A percentile compares a stretch with the other conserved stretches of the same genome.
Evolutionary conservation across 1,140 invertebrate genomes (phyloP).

Genomic region (Ostrea edulis): DNA sequence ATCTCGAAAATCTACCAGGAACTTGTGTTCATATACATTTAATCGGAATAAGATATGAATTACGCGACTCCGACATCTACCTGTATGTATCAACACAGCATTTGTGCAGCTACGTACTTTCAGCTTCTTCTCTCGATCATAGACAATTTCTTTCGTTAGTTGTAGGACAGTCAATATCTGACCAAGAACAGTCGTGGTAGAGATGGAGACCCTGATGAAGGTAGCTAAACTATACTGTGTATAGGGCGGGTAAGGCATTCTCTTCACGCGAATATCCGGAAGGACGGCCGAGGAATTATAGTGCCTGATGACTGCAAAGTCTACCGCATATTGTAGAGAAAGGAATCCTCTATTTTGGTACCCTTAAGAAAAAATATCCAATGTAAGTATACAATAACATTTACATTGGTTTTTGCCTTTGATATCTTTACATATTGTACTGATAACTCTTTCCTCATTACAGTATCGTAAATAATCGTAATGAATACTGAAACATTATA

Average conservation of each 20-base stretch:
- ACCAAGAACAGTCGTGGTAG: slow-evolving; percentile 83
- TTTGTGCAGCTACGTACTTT: slow-evolving; percentile 68
- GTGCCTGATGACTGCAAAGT: slow-evolving; percentile 80
- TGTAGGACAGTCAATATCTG: slow-evolving; percentile 81
- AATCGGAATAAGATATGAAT: too few species aligned
- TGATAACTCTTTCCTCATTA: too few species aligned
- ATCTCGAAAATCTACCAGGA: too few species aligned
- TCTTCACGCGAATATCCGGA: slow-evolving; percentile 42
- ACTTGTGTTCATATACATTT: too few species aligned
- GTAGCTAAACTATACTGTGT: slow-evolving; percentile 59
- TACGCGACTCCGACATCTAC: too few species aligned
- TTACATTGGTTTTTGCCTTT: too few species aligned
- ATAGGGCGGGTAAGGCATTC: slow-evolving; percentile 64
- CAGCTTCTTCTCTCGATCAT: slow-evolving; percentile 75
- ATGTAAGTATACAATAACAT: not conserved
- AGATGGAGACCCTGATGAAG: slow-evolving; percentile 76
- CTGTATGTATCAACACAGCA: not conserved
- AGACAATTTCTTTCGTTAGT: slow-evolving; percentile 71
- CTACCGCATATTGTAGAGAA: slow-evolving; percentile 84
- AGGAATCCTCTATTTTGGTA: slow-evolving; percentile 83
- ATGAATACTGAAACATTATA: too few species aligned
- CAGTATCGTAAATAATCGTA: too few species aligned
- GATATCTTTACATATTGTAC: too few species aligned
- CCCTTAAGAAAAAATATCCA: not conserved
- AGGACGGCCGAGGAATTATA: not conserved